phyloP scores from a whole-genome alignment of 2,888 invertebrate species.

The Hymenopus coronatus region DNA sequence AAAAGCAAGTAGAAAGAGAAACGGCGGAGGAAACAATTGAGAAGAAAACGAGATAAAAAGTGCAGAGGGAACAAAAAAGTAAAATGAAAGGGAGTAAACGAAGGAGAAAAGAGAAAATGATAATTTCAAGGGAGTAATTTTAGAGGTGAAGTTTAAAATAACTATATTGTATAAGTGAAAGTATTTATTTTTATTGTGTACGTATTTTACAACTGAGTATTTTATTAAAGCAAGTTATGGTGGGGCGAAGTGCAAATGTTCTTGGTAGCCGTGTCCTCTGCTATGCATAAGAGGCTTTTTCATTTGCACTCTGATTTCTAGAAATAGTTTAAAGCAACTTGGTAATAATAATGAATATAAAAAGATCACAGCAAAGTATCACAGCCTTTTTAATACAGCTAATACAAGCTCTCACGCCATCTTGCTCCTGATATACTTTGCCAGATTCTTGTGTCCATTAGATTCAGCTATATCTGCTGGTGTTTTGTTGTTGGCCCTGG shows the following conservation, averaged over 20 bases:
- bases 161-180: no score
- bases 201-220: no score
- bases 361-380: background rate
- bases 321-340: no score
- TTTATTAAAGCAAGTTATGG: no score
- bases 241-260: no score
- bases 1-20: background rate
- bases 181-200: no score
- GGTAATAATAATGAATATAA: no score
- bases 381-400: background rate
- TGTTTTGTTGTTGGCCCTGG: background rate
- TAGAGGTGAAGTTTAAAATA: background rate
- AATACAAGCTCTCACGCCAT: background rate
- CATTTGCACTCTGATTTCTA: background rate
- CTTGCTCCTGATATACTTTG: background rate
- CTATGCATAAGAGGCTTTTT: background rate
- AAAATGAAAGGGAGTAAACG: no score
- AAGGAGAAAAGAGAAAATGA: background rate
- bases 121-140: background rate
- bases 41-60: no score
- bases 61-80: no score
- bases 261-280: no score
- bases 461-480: background rate
- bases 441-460: background rate
- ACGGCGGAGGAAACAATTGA: no score